phyloP scores from a whole-genome alignment of 2,797 vertebrate genomes.

The Emydoidea blandingii region DNA sequence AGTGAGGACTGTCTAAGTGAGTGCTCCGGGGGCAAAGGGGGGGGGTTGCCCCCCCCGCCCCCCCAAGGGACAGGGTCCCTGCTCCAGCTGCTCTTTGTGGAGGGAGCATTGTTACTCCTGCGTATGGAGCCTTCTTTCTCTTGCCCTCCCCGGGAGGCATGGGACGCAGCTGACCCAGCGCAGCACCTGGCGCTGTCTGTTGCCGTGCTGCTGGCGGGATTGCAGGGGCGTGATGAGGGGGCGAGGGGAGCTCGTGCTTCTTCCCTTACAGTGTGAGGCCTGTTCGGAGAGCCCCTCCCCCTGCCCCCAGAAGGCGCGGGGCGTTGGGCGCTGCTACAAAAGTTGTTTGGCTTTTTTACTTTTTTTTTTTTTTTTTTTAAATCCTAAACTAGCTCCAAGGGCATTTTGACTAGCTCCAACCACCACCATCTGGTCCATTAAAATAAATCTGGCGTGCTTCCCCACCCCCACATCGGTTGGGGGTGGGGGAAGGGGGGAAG shows the following conservation, averaged over 20 bases:
- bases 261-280: neutral
- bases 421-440: slow-evolving; percentile 76
- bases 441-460: slow-evolving; percentile 68
- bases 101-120: slow-evolving; percentile 13
- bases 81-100: neutral
- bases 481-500: neutral
- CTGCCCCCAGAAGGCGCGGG: neutral
- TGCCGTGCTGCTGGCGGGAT: neutral
- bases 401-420: slow-evolving; percentile 74
- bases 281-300: neutral
- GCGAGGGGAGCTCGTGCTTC: neutral
- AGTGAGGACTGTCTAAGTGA: neutral
- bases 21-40: neutral
- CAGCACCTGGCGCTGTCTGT: slow-evolving; percentile 72
- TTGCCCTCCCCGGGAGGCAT: neutral
- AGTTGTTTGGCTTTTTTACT: neutral
- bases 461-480: slow-evolving; percentile 17
- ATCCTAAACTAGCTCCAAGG: slow-evolving; percentile 58
- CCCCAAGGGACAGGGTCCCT: neutral
- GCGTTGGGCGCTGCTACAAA: neutral
- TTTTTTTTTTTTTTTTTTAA: neutral
- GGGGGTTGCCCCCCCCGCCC: no score
- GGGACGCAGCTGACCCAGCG: neutral
- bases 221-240: neutral
- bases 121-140: neutral